Percentiles rank a stretch among this genome's conserved stretches.
Evolutionary conservation across 2,113 vertebrate species (phyloP).

Genomic region (Parus major): DNA sequence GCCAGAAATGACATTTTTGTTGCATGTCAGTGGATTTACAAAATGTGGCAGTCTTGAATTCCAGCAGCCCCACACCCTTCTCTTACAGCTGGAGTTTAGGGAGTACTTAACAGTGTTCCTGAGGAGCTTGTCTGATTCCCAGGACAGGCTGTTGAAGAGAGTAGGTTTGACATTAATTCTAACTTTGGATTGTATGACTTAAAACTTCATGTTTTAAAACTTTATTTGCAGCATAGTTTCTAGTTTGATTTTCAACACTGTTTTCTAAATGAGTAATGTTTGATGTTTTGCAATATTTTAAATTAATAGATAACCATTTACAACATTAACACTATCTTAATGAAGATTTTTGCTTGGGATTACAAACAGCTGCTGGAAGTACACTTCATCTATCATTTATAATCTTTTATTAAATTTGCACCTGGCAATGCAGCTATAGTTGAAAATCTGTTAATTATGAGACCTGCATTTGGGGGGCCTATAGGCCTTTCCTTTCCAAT

Average conservation of each 20-base stretch:
- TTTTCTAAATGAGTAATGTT: slow-evolving; percentile 29
- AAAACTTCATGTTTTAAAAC: neutral
- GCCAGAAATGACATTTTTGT: neutral
- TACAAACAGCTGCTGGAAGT: slow-evolving; percentile 77
- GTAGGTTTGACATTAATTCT: neutral
- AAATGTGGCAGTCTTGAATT: neutral
- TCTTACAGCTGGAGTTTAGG: neutral
- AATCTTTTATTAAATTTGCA: slow-evolving; percentile 80
- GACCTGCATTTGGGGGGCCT: slow-evolving; percentile 53
- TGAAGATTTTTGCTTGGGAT: slow-evolving; percentile 68
- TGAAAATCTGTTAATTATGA: slow-evolving; percentile 72
- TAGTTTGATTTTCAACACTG: neutral
- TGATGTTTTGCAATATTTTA: slow-evolving; percentile 44
- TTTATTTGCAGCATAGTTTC: neutral
- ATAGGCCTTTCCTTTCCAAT: slow-evolving; percentile 56
- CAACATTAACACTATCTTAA: slow-evolving; percentile 49
- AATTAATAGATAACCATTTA: slow-evolving; percentile 70
- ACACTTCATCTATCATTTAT: slow-evolving; percentile 75
- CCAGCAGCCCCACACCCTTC: neutral
- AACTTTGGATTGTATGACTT: neutral
- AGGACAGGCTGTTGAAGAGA: neutral
- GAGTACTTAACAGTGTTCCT: neutral
- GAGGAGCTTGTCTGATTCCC: neutral
- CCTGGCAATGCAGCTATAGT: slow-evolving; percentile 72
- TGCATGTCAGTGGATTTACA: neutral